Evolutionary conservation across 2,888 invertebrate genomes (phyloP).

Genomic region (Girardia tigrina): DNA sequence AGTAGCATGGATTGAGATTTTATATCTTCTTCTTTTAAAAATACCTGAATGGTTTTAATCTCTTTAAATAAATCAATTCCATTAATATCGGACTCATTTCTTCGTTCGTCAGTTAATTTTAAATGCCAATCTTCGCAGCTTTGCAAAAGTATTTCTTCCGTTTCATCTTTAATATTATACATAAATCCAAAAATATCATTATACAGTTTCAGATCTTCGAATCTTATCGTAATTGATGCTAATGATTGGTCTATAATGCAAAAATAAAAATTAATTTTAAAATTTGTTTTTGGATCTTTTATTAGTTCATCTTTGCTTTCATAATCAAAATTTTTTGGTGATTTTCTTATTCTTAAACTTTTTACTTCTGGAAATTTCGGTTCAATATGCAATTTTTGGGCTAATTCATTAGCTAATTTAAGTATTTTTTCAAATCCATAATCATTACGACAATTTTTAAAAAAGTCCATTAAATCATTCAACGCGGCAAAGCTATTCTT

Average conservation of each 20-base stretch:
- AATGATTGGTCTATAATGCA: not conserved
- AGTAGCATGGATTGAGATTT: no score
- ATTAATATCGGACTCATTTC: no score
- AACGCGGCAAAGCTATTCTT: not conserved
- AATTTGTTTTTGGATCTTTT: not conserved
- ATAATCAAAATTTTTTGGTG: no score
- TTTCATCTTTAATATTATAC: no score
- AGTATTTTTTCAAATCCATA: not conserved
- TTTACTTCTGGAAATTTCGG: not conserved
- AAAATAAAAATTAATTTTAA: not conserved
- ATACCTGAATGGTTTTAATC: no score
- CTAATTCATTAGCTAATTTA: not conserved
- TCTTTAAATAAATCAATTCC: no score
- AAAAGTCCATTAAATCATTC: not conserved
- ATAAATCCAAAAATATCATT: not conserved
- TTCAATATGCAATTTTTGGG: not conserved
- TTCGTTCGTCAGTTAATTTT: no score
- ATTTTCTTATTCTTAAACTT: no score
- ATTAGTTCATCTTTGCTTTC: no score
- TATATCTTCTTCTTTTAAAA: no score
- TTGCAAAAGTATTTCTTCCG: no score
- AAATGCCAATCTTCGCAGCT: no score
- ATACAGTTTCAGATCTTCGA: not conserved
- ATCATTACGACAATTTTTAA: not conserved
- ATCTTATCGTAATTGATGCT: not conserved